Base-by-base conservation (phyloP, 2,797 vertebrate species). In the Sebastes variabilis region DNA sequence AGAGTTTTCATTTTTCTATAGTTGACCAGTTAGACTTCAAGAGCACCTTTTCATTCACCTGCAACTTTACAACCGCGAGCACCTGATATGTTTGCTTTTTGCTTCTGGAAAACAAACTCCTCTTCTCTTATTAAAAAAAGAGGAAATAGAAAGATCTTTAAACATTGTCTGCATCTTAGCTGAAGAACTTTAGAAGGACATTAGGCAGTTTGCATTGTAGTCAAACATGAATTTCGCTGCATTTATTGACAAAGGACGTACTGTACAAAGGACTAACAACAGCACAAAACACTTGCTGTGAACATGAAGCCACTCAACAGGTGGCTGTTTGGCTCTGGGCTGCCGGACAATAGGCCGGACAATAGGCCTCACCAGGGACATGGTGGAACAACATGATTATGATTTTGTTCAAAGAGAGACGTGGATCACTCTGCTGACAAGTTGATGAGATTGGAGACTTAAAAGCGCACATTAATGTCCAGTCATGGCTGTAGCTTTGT, bases 371-470 rank as follows among this genome's bases (percentile, higher is more conserved):
- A 38, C 49, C 5, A 2, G 70, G 27, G 68, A 75, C 64, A 24
- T 14, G 46, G 36, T 22, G 42, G 38, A 42, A 16, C 25, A 49
- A n/a, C 46, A 20, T 66, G 75, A 81, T 75, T 77, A 46, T 70
- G 61, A 60, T 67, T 71, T 52, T 61, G 64, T 32, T 18, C 66
- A 67, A 46, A 59, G 42, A 76, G 25, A 71, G 49, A 54, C 13
- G 49, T 80, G n/a, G 14, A 81, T 72, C 71, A 61, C 52, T 55
- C 22, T 38, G 66, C 42, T 72, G 81, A 83, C 81, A 73, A 34
- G 27, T 27, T 81, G 83, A 81, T 82, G 80, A 86, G 75, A 82
- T 25, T 65, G 66, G 66, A 71, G 25, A 74, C 55, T 34, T 34
- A 25, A 24, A 55, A 52, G 56, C n/a, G 22, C 55, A 73, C 68